Evolutionary conservation across 1,140 invertebrate genomes (phyloP), one percentile per base, ranked within the genome.

Genomic region (Paraescarpia echinospica): DNA sequence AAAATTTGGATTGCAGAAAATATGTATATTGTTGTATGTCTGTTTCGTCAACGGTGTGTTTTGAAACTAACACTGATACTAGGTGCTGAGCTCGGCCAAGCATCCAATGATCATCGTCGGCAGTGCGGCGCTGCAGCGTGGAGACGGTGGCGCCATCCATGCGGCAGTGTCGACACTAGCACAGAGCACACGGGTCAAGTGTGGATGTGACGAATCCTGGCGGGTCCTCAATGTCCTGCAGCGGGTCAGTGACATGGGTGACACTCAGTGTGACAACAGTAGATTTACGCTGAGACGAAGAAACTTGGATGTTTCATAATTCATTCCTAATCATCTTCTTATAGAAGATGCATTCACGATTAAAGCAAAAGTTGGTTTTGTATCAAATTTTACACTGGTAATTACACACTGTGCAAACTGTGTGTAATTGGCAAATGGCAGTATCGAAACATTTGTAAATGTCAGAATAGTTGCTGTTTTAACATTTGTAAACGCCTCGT

Each of bases 81-180:
- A 98, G 95, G 97, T 97, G 93, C 95, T 99, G 92, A 96, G 97
- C 94, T 95, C 96, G 48, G 98, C 99, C 34, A 98, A 99, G 95
- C 97, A 97, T 91, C 98, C 99, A 51, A 97, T 99, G 93, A 97
- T 99, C 91, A 98, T 99, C 92, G 96, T 99, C 48, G 99, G 99
- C 9, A 97, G 98, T 34, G 97, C 98, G 93, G 97, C 98, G 93
- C 96, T 99, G 22, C 97, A 98, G 95, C 97, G 98, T 91, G 93
- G 96, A 34, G 98, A 99, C 96, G 98, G 98, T 31, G 97, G 96
- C 34, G 97, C 97, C 22, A 97, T 96, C 4, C 94, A 95, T 48
- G 89, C 93, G 12, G 88, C 92, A 5, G 59, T 92, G 48, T 33
- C 33, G 33, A 88, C 92, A 34, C 48, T 89, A 34, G 92, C 92